Evolutionary conservation across 1,140 invertebrate genomes (phyloP).

Genomic region (Philopotamus ludificatus): DNA sequence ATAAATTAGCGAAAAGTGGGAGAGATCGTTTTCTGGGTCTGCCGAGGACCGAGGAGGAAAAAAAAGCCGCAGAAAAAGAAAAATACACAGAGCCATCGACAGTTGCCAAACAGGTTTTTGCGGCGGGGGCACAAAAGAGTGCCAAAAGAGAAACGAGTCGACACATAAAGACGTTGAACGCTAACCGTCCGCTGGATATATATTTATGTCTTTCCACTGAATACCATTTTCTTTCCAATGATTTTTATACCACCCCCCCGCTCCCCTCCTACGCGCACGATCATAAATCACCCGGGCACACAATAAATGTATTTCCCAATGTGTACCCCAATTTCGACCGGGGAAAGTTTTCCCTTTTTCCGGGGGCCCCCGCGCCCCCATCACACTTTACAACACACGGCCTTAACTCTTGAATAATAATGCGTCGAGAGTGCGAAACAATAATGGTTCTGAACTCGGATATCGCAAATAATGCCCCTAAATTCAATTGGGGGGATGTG

Average conservation of each 20-base stretch:
- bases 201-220: constrained; percentile 42
- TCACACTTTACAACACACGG: constrained; percentile 25
- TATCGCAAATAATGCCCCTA: no score
- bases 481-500: no score
- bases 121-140: constrained; percentile 23
- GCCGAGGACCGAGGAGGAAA: no score
- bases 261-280: constrained; percentile 28
- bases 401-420: constrained; percentile 32
- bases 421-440: constrained; percentile 7
- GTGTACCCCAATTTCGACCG: constrained; percentile 36
- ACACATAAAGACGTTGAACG: constrained; percentile 36
- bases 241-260: constrained; percentile 37
- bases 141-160: constrained; percentile 7
- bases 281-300: constrained; percentile 41
- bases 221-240: constrained; percentile 43
- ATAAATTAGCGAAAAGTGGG: neutral
- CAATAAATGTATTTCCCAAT: constrained; percentile 43
- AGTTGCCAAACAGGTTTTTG: constrained; percentile 32
- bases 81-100: constrained; percentile 32
- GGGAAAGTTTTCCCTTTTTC: constrained; percentile 19
- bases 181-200: constrained; percentile 39
- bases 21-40: no score
- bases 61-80: neutral
- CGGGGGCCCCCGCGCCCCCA: neutral
- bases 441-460: constrained; percentile 3